A percentile compares a stretch with the other conserved stretches of the same genome.
These are phyloP conservation scores for Arnoldichthys spilopterus DNA, from an alignment of 2,797 vertebrate species.

Conservation along the genomic window DNA sequence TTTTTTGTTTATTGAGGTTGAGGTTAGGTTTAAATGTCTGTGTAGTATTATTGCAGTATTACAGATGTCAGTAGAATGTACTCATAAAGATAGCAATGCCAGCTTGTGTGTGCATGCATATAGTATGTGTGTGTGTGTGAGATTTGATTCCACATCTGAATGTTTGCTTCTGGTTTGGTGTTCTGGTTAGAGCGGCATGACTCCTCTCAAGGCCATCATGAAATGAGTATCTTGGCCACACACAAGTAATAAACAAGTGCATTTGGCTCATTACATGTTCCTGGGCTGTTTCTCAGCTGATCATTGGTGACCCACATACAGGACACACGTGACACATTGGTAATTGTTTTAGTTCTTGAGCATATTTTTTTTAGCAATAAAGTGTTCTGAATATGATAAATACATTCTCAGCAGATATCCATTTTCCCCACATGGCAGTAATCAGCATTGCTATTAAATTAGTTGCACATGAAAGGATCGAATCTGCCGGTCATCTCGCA, in stretches of 20 bases:
- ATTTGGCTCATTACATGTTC: too few relatives aligned
- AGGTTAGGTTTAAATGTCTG: too few relatives aligned
- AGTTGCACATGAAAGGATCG: conserved; percentile 71
- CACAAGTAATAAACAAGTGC: not conserved
- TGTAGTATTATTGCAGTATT: too few relatives aligned
- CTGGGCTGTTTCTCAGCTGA: not conserved
- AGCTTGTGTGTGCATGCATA: not conserved
- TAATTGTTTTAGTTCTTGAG: too few relatives aligned
- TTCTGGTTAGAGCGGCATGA: not conserved
- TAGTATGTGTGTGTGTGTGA: not conserved
- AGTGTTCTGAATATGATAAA: conserved; percentile 62
- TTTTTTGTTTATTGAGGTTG: too few relatives aligned
- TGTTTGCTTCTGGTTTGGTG: not conserved
- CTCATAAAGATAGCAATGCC: too few relatives aligned
- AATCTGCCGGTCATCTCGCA: conserved; percentile 54
- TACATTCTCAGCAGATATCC: conserved; percentile 2
- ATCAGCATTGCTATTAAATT: conserved; percentile 70
- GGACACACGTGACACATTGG: too few relatives aligned
- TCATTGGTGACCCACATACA: not conserved
- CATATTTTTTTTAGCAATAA: too few relatives aligned
- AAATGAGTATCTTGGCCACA: not conserved
- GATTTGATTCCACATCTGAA: not conserved
- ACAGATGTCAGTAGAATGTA: too few relatives aligned
- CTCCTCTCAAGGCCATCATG: not conserved
- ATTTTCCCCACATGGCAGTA: conserved; percentile 58